phyloP scores from a whole-genome alignment of 2,797 vertebrate species.

The Hapalemur alaotrensis region DNA sequence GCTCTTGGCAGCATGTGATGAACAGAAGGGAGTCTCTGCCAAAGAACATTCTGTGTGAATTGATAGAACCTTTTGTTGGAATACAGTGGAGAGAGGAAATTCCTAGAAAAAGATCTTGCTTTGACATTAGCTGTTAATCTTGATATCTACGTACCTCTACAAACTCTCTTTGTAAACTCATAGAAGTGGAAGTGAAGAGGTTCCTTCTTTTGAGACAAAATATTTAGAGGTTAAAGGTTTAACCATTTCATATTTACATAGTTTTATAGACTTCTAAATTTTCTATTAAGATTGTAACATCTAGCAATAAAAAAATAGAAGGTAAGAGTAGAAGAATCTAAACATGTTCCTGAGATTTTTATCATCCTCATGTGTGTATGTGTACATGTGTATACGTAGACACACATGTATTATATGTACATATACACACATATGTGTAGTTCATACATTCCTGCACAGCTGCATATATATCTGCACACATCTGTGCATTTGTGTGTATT shows the following conservation, averaged over 20 bases:
- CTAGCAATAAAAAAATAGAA: not conserved
- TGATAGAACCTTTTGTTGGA: constrained; percentile 9
- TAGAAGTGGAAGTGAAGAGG: not conserved
- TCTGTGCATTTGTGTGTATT: not conserved
- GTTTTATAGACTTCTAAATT: not conserved
- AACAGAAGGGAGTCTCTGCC: constrained; percentile 10
- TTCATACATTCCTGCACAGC: not conserved
- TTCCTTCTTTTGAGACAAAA: not conserved
- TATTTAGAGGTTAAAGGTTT: not conserved
- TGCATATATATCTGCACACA: not conserved
- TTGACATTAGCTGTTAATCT: not conserved
- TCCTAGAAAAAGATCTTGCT: constrained; percentile 24
- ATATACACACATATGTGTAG: not conserved
- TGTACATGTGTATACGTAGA: rapidly evolving
- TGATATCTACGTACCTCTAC: not conserved
- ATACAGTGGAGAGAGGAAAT: not conserved
- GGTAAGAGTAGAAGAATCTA: not conserved
- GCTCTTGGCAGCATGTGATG: not conserved
- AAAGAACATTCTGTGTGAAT: constrained; percentile 5
- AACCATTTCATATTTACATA: not conserved
- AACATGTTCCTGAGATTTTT: not conserved
- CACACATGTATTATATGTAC: too few relatives aligned
- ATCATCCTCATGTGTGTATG: rapidly evolving
- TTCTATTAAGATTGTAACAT: not conserved
- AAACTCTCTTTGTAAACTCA: not conserved